These are phyloP conservation scores for Oligia strigilis DNA, from an alignment of 2,888 invertebrate genomes.

Conservation along the genomic window DNA sequence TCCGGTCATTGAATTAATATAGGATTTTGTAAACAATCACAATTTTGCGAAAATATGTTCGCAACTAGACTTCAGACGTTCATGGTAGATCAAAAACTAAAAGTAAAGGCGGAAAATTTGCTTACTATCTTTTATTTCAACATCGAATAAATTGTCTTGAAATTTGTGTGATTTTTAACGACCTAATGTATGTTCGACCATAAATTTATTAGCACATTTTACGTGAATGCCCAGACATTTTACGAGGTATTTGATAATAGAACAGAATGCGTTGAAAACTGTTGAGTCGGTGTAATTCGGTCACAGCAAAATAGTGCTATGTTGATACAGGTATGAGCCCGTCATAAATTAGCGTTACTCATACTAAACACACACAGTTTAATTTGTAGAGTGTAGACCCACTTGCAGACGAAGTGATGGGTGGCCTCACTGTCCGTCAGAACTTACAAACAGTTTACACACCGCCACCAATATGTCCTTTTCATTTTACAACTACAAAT, in stretches of 20 bases:
- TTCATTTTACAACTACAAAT: conserved; percentile 35
- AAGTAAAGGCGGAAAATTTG: conserved; percentile 57
- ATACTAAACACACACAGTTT: conserved; percentile 39
- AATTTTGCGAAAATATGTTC: conserved; percentile 19
- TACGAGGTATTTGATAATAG: conserved; percentile 85
- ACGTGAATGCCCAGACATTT: conserved; percentile 85
- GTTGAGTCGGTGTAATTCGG: conserved; percentile 73
- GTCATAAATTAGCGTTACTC: conserved; percentile 48
- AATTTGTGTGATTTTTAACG: conserved; percentile 83
- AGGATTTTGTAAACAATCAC: conserved; percentile 47
- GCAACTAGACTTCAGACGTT: conserved; percentile 47
- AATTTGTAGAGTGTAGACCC: conserved; percentile 19
- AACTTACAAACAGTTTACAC: conserved; percentile 7
- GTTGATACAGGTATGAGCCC: conserved; percentile 65
- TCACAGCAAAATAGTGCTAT: conserved; percentile 66
- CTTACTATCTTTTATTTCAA: conserved; percentile 66
- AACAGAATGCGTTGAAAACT: conserved; percentile 81
- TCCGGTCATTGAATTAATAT: conserved; percentile 20
- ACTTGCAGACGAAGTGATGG: conserved; percentile 30
- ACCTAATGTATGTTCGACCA: conserved; percentile 78
- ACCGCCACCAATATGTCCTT: conserved; percentile 2
- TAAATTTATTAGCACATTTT: conserved; percentile 85
- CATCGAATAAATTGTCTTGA: conserved; percentile 74
- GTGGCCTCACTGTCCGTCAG: conserved; percentile 18
- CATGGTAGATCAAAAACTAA: conserved; percentile 44